A percentile compares a stretch with the other conserved stretches of the same genome.
phyloP scores from a whole-genome alignment of 2,797 vertebrate genomes.

The Mormyrus hasselquistii region DNA sequence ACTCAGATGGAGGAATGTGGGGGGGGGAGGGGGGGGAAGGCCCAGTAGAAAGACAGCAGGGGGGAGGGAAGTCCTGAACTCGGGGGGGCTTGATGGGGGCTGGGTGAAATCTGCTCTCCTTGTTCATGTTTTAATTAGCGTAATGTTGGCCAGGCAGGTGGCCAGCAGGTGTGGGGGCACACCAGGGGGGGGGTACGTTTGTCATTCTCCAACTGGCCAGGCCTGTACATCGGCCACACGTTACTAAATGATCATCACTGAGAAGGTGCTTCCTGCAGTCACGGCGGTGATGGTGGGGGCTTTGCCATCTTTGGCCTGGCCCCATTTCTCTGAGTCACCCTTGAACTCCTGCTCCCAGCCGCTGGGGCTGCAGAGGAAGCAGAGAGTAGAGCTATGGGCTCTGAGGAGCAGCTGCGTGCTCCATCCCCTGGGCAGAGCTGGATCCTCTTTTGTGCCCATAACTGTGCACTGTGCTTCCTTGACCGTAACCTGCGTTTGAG shows the following conservation, averaged over 20 bases:
- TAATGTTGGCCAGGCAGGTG: background rate
- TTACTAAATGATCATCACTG: background rate
- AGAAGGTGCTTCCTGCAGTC: background rate
- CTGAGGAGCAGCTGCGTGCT: background rate
- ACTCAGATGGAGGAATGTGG: background rate
- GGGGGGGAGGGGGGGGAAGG: background rate
- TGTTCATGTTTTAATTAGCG: conserved; percentile 1
- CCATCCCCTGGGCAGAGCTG: background rate
- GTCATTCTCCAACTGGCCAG: background rate
- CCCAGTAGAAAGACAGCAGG: background rate
- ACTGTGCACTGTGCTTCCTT: background rate
- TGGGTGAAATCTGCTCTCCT: background rate
- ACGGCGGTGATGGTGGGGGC: background rate
- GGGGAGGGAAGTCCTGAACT: background rate
- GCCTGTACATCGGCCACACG: background rate
- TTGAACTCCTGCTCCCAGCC: background rate
- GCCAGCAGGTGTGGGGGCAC: background rate
- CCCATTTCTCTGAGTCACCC: background rate
- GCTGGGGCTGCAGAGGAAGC: background rate
- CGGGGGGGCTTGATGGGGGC: background rate
- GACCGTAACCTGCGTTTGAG: background rate
- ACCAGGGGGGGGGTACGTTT: background rate
- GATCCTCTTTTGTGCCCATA: background rate
- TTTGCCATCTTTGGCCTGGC: background rate
- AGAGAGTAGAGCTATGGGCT: background rate